Evolutionary conservation across 2,113 vertebrate species (phyloP), one percentile per base, ranked within the genome.

Genomic region (Phycodurus eques): DNA sequence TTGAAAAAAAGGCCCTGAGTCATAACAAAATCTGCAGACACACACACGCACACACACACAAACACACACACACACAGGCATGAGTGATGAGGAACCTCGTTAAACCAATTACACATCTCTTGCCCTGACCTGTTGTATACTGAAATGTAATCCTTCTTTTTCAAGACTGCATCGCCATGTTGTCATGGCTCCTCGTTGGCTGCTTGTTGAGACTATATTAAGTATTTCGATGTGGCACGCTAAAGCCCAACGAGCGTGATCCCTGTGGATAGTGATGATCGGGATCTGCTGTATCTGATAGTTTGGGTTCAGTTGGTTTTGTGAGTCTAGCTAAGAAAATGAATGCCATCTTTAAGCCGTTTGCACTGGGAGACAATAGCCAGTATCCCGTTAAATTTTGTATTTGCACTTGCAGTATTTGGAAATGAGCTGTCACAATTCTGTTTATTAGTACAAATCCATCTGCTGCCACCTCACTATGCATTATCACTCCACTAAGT

Each of bases 141-240:
- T 85, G 74, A 71, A 72, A 73, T 72, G 67, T 86, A 86, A 89
- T 85, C 76, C 81, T 76, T 73, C 56, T 80, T 80, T 79, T 79
- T 54, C 20, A 56, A 4, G 20, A 22, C 77, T 69, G 74, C 74
- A 71, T 67, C 66, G 71, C 63, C 62, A 75, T 31, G 79, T 67
- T 77, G 77, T 78, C 71, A 54, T 68, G 71, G 69, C n/a, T 75
- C 46, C 69, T 78, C 73, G 78, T 71, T 27, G 81, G 75, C 61
- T 54, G 54, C 72, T 76, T 74, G 74, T 71, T 73, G 82, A 27
- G 59, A 86, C 83, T 76, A 87, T 73, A 74, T 83, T 83, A 81
- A 82, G 85, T 71, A 65, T 61, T 47, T 44, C 44, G 15, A 35
- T 14, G 31, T 35, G 2, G 6, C 17, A 22, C 31, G 15, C 31